Base-by-base conservation (phyloP, 2,888 invertebrate species). In the Cephonodes hylas region DNA sequence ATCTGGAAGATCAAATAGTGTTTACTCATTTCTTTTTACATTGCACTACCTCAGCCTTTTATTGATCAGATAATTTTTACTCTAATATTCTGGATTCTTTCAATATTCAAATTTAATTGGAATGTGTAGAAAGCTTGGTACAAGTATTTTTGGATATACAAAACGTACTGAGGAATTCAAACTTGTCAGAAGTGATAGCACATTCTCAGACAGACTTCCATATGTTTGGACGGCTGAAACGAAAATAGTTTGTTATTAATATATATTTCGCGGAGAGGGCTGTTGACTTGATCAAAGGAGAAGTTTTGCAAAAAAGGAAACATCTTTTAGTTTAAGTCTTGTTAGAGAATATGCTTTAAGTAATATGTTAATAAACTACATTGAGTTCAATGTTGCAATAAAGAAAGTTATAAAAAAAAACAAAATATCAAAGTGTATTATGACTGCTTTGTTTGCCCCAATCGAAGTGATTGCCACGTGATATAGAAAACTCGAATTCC, bases 1-100 rank as follows among this genome's bases (percentile, higher is more conserved):
- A 53, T 53, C 31, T 18, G 53, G 53, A 10, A 31, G 31, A 53
- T 53, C 53, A 53, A 53, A 53, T 53, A 53, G 18, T 53, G 31
- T 53, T 53, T 53, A 10, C 27, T 53, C 18, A 27, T 53, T 53
- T 53, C 10, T 18, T 31, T 53, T 18, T 31, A 15, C 27, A 18
- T 31, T 8, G 27, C 18, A 3, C 53, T 8, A 31, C 15, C 22
- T 22, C 23, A 45, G 22, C 13, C 22, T 48, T 53, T 53, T 31
- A 53, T 53, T 10, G 18, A 31, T 10, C 10, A 18, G 10, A 31
- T 27, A 2, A 3, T 25, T 15, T 27, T 18, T 5, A 31, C 31
- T 48, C 7, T 25, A 53, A 31, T 46, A 46, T 20, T 31, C 31
- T 18, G 20, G 27, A 31, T 53, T 53, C 7, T 53, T 27, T 31